A percentile compares a stretch with the other conserved stretches of the same genome.
phyloP scores from a whole-genome alignment of 2,113 vertebrate genomes.

The Tachycineta bicolor region DNA sequence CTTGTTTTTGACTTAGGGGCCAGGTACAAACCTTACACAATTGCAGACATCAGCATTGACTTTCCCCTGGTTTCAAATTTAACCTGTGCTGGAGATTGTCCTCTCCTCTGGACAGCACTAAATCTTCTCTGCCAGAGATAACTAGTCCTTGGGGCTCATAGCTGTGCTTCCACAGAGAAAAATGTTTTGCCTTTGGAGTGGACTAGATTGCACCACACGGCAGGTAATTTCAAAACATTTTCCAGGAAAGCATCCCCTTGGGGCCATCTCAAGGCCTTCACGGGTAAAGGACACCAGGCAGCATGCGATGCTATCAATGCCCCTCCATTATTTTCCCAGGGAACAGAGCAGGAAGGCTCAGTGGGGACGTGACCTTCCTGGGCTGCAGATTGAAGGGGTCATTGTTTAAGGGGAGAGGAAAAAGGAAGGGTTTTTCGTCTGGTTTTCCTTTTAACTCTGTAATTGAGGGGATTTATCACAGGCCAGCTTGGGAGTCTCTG shows the following conservation, averaged over 20 bases:
- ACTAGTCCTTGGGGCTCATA: constrained; percentile 20
- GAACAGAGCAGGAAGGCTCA: background rate
- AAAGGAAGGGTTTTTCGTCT: background rate
- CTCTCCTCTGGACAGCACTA: constrained; percentile 1
- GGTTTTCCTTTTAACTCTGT: background rate
- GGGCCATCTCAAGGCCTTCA: background rate
- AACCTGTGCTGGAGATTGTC: background rate
- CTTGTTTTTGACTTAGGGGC: background rate
- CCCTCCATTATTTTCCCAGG: background rate
- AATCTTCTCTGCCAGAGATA: constrained; percentile 10
- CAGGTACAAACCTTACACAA: background rate
- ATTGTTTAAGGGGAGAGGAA: background rate
- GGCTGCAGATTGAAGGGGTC: background rate
- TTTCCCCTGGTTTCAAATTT: background rate
- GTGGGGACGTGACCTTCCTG: background rate
- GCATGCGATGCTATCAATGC: background rate
- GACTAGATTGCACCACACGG: background rate
- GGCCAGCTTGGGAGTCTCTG: background rate
- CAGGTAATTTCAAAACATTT: constrained; percentile 13
- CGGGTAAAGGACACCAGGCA: background rate
- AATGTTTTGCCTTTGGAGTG: constrained; percentile 28
- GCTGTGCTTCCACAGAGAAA: background rate
- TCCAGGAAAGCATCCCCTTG: background rate
- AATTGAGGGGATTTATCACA: background rate
- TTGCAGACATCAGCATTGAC: background rate